Base-by-base conservation (phyloP, 2,113 vertebrate species). In the Cynoglossus semilaevis region DNA sequence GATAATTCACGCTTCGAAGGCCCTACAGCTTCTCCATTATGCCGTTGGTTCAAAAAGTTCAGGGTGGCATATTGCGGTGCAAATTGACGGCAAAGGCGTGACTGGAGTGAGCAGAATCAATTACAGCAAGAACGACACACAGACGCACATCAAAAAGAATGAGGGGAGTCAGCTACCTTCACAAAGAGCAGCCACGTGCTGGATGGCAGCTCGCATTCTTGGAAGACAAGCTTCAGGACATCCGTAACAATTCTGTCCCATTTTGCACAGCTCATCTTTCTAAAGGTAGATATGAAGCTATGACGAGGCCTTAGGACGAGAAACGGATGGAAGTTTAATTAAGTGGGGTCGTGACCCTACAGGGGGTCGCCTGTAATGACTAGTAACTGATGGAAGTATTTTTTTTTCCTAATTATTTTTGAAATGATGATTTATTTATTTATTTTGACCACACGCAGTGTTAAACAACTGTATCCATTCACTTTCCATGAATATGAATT, bases 71-170 rank as follows among this genome's bases (percentile, higher is more conserved):
- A 87, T 81, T 85, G 86, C 70, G 35, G 58, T 34, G 69, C 79
- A 85, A 84, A 88, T 90, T 77, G 85, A 72, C 53, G 78, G 85
- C 75, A 77, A 84, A 76, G 73, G 86, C 87, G 72, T 86, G 81
- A 85, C 71, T 68, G 79, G 61, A 76, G 81, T 64, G 58, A 82
- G 77, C 51, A 67, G 77, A 90, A 91, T 88, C 87, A 88, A 88
- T 91, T 89, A 89, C 75, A 49, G 46, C 22, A 16, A 50, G 76
- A 77, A 70, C 66, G 79, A 29, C 22, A 29, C 22, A 29, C 22
- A 29, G 22, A 82, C 79, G 72, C 76, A 86, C 84, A 88, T 91
- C 85, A 90, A 85, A 29, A 87, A 86, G 84, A 77, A 80, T 54
- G 67, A 76, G 46, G 75, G 60, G 51, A 53, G 78, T 67, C 67